Conservation (phyloP, 2,888 invertebrate species). For the Acrobeloides nanus region DNA sequence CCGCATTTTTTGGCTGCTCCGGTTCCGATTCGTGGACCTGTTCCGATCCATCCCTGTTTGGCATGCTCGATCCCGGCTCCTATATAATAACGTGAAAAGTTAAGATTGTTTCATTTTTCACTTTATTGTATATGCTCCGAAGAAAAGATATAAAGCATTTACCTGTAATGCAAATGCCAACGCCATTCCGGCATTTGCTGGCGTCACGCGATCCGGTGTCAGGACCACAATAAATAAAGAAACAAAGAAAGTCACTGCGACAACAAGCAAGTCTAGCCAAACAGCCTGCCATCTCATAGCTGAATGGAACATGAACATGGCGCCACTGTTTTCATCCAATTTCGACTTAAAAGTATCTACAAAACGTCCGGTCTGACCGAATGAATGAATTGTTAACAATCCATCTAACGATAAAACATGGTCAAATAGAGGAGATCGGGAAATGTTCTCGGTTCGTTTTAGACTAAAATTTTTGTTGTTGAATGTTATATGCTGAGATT, state of each 20-base stretch:
- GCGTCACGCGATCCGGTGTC: conserved; percentile 54
- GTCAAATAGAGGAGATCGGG: conserved; percentile 62
- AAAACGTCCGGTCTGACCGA: conserved; percentile 53
- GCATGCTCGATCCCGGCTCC: no score
- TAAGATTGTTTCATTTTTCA: no score
- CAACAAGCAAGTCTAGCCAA: conserved; percentile 54
- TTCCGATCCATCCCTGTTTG: no score
- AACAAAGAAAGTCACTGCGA: conserved; percentile 57
- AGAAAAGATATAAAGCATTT: conserved; percentile 3
- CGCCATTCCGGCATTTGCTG: conserved; percentile 64
- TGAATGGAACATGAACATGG: conserved; percentile 52
- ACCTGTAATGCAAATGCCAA: conserved; percentile 62
- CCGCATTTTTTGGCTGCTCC: no score
- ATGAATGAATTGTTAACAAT: conserved; percentile 63
- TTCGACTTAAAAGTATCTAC: conserved; percentile 40
- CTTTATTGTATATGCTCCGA: no score
- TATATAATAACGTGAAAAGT: no score
- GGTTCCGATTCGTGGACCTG: no score
- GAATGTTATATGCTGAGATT: neutral
- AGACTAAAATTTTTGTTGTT: conserved; percentile 47
- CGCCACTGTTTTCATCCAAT: conserved; percentile 45
- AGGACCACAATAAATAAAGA: conserved; percentile 59
- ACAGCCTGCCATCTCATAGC: conserved; percentile 56
- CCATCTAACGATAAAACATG: conserved; percentile 62
- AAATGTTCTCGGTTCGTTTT: conserved; percentile 61